Evolutionary conservation across 2,113 vertebrate species (phyloP).

Genomic region (Ciconia maguari): DNA sequence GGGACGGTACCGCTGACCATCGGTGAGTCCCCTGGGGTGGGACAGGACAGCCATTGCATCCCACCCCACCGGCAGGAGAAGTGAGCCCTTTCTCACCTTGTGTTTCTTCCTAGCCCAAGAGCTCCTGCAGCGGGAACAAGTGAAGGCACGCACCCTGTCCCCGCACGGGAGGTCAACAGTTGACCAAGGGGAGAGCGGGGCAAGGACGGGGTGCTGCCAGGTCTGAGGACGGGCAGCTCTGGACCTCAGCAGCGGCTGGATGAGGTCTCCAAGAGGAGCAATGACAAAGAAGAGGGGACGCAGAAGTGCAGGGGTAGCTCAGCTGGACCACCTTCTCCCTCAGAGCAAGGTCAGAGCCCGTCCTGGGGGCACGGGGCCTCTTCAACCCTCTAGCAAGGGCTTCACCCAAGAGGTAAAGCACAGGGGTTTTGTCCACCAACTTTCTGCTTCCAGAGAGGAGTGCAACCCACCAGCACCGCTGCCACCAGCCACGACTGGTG

Average conservation of each 20-base stretch:
- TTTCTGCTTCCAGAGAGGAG: neutral
- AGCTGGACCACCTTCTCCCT: neutral
- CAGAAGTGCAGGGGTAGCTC: neutral
- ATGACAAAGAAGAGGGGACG: neutral
- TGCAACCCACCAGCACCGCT: rapidly evolving
- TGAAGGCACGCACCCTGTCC: neutral
- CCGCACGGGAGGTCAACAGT: rapidly evolving
- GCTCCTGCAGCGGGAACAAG: slow-evolving; percentile 16
- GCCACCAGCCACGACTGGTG: neutral
- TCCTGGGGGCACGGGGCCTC: rapidly evolving
- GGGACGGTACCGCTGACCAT: neutral
- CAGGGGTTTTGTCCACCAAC: neutral
- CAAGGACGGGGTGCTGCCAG: neutral
- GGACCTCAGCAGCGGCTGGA: neutral
- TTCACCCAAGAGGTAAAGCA: neutral
- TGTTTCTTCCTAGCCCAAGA: slow-evolving; percentile 51
- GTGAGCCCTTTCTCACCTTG: neutral
- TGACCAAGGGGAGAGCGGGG: rapidly evolving
- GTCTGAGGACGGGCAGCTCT: neutral
- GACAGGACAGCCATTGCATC: rapidly evolving
- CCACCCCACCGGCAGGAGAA: neutral
- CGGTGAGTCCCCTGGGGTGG: too few relatives aligned
- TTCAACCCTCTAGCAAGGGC: neutral
- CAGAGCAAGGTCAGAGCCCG: rapidly evolving
- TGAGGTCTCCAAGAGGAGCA: neutral